These are phyloP conservation scores for Margaritifera margaritifera DNA, from an alignment of 2,888 invertebrate species.

Conservation along the genomic window DNA sequence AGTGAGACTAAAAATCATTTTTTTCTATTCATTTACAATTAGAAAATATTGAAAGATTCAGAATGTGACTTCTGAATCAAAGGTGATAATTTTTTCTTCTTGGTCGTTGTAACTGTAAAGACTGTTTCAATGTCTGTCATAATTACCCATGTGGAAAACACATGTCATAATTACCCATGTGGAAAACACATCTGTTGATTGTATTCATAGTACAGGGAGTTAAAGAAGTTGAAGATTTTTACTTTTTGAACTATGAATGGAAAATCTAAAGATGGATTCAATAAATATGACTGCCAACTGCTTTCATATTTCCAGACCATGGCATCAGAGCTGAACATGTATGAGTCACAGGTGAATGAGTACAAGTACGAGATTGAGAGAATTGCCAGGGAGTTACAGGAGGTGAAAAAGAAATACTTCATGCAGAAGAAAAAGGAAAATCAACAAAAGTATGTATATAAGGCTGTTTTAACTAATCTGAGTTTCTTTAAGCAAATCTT, in stretches of 20 bases:
- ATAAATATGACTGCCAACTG: background rate
- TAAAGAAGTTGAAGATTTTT: too few relatives aligned
- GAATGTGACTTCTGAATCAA: too few relatives aligned
- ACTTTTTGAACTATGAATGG: too few relatives aligned
- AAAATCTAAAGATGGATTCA: too few relatives aligned
- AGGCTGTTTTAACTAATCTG: background rate
- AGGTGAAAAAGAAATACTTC: slow-evolving; percentile 79
- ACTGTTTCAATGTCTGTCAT: too few relatives aligned
- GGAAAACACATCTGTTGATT: too few relatives aligned
- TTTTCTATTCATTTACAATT: too few relatives aligned
- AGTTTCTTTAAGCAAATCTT: background rate
- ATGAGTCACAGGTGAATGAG: slow-evolving; percentile 80
- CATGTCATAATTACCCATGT: background rate
- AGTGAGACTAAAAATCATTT: too few relatives aligned
- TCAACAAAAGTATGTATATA: slow-evolving; percentile 36
- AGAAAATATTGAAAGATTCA: too few relatives aligned
- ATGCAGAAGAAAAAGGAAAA: slow-evolving; percentile 65
- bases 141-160: background rate
- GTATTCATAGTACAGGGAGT: too few relatives aligned
- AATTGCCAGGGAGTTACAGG: slow-evolving; percentile 78
- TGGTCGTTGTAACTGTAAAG: too few relatives aligned
- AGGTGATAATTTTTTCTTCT: too few relatives aligned
- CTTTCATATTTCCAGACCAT: slow-evolving; percentile 73
- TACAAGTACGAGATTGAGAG: slow-evolving; percentile 80
- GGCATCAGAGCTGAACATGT: slow-evolving; percentile 82